phyloP scores from a whole-genome alignment of 2,888 invertebrate genomes.

The Drosophila sordidula region DNA sequence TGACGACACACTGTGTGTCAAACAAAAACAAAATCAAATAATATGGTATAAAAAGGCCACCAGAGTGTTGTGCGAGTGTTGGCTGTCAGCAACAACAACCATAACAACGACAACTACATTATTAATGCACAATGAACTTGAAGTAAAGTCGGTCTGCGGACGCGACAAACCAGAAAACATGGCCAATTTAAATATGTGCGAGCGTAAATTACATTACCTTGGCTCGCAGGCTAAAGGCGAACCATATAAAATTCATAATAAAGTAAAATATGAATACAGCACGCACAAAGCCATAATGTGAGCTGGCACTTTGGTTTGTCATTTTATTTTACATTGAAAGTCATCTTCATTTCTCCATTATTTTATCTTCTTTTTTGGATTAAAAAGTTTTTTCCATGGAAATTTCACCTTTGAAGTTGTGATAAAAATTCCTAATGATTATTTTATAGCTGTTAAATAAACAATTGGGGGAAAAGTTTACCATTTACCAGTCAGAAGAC shows the following conservation, averaged over 20 bases:
- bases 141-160: conserved; percentile 46
- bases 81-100: conserved; percentile 32
- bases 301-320: conserved; percentile 43
- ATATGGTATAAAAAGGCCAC: conserved; percentile 24
- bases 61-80: conserved; percentile 1
- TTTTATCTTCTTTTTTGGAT: conserved; percentile 28
- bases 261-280: conserved; percentile 1
- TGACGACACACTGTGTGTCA: conserved; percentile 29
- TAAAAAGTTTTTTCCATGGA: conserved; percentile 63
- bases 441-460: conserved; percentile 77
- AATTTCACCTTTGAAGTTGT: conserved; percentile 71
- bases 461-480: conserved; percentile 67
- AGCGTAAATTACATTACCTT: conserved; percentile 64
- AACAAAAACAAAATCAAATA: conserved; percentile 57
- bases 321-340: conserved; percentile 61
- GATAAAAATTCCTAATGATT: conserved; percentile 71
- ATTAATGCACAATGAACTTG: conserved; percentile 77
- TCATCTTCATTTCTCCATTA: conserved; percentile 32
- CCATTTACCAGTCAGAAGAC: conserved; percentile 28
- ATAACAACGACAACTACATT: conserved; percentile 71
- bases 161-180: conserved; percentile 70
- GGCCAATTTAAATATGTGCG: conserved; percentile 56
- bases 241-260: conserved; percentile 32
- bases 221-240: conserved; percentile 10
- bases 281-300: conserved; percentile 26